A percentile compares a stretch with the other conserved stretches of the same genome.
Evolutionary conservation across 2,113 vertebrate species (phyloP).

Genomic region (Pygoscelis adeliae): DNA sequence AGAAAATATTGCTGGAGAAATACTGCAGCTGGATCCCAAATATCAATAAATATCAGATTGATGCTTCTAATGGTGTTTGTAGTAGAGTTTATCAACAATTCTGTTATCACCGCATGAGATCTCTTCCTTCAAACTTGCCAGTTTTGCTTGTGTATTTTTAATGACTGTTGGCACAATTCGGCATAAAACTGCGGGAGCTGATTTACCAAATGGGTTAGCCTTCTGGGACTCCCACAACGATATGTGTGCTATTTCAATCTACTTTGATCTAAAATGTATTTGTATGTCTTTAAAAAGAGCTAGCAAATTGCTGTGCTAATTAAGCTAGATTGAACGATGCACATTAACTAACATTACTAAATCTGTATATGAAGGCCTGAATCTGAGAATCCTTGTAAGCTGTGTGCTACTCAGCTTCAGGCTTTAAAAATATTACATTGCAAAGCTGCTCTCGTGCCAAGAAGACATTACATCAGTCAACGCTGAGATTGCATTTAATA

Average conservation of each 20-base stretch:
- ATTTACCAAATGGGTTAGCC: slow-evolving; percentile 7
- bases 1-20: background rate
- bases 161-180: slow-evolving; percentile 28
- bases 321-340: background rate
- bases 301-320: slow-evolving; percentile 3
- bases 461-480: background rate
- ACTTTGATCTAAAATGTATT: slow-evolving; percentile 13
- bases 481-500: background rate
- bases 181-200: background rate
- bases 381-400: background rate
- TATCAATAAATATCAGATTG: background rate
- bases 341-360: background rate
- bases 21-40: background rate
- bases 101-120: background rate
- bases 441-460: background rate
- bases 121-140: background rate
- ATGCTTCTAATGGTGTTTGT: background rate
- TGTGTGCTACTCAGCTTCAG: background rate
- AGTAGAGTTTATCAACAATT: background rate
- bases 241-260: background rate
- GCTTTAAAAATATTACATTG: background rate
- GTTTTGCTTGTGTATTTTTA: slow-evolving; percentile 13
- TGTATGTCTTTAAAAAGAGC: background rate
- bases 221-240: slow-evolving; percentile 36
- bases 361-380: background rate